Conservation (phyloP, 2,888 invertebrate species). For the Allophyes oxyacanthae region DNA sequence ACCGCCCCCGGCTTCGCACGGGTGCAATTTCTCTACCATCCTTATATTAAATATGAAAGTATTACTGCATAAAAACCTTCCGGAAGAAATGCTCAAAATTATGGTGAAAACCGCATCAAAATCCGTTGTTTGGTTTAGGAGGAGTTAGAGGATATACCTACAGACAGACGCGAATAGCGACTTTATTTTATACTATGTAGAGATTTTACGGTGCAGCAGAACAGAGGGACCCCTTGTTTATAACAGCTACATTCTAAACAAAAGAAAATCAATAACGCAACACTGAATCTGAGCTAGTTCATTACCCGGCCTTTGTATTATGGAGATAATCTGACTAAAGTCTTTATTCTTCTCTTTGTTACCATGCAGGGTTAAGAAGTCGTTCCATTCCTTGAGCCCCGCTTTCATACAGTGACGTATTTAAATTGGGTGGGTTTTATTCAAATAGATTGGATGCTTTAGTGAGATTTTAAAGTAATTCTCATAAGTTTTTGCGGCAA, state of each 20-base stretch:
- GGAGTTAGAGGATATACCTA: no score
- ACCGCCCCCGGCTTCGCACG: no score
- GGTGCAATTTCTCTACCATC: no score
- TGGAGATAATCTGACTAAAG: conserved; percentile 53
- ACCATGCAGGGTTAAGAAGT: conserved; percentile 44
- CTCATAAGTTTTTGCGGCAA: conserved; percentile 12
- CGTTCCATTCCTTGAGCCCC: conserved; percentile 30
- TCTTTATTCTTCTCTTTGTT: conserved; percentile 54
- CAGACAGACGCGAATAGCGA: no score
- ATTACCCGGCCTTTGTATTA: conserved; percentile 58
- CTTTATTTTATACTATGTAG: no score
- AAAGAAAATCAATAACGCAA: conserved; percentile 58
- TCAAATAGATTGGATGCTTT: conserved; percentile 36
- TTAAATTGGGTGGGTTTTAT: conserved; percentile 51
- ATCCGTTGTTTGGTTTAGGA: no score
- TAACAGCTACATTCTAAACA: conserved; percentile 45
- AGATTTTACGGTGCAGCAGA: not conserved
- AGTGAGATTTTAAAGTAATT: conserved; percentile 32
- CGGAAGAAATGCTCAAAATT: no score
- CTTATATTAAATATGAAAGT: no score
- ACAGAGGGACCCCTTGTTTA: conserved; percentile 10
- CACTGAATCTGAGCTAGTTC: conserved; percentile 52
- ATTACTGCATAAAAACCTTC: no score
- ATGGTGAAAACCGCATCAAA: no score
- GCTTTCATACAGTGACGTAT: conserved; percentile 46